A percentile compares a stretch with the other conserved stretches of the same genome.
Evolutionary conservation across 2,888 invertebrate species (phyloP).

Genomic region (Cistogaster globosa): DNA sequence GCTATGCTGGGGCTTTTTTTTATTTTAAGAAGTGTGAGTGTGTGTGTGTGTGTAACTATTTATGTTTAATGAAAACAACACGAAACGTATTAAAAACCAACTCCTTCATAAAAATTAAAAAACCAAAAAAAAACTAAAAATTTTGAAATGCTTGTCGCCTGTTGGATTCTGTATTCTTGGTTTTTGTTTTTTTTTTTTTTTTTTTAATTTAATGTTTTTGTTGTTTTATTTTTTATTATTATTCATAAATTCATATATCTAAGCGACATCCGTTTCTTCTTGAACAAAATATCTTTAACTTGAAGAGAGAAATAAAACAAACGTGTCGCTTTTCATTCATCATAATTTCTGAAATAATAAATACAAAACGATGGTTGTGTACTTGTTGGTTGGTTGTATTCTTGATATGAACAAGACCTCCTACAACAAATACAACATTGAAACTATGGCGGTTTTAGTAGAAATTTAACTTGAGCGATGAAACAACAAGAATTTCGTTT

Average conservation of each 20-base stretch:
- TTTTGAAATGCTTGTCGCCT: slow-evolving; percentile 41
- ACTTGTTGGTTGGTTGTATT: slow-evolving; percentile 2
- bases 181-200: slow-evolving; percentile 1
- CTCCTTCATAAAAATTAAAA: slow-evolving; percentile 53
- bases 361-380: slow-evolving; percentile 24
- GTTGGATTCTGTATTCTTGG: slow-evolving; percentile 27
- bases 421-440: background rate
- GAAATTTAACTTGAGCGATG: slow-evolving; percentile 21
- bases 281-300: slow-evolving; percentile 60
- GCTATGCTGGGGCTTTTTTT: background rate
- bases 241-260: slow-evolving; percentile 49
- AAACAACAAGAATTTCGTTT: slow-evolving; percentile 39
- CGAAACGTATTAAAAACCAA: slow-evolving; percentile 66
- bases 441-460: slow-evolving; percentile 29
- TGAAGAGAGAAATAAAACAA: slow-evolving; percentile 47
- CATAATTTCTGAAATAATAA: slow-evolving; percentile 67
- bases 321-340: slow-evolving; percentile 73
- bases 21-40: background rate
- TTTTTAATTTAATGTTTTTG: slow-evolving; percentile 27
- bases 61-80: slow-evolving; percentile 34
- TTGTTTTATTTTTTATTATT: background rate
- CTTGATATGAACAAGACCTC: background rate
- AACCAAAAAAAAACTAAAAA: slow-evolving; percentile 15
- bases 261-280: slow-evolving; percentile 72
- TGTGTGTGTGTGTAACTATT: background rate